Percentiles rank a stretch among this genome's conserved stretches.
Conservation (phyloP, 2,888 invertebrate genomes). For the Oscheius myriophilus region DNA sequence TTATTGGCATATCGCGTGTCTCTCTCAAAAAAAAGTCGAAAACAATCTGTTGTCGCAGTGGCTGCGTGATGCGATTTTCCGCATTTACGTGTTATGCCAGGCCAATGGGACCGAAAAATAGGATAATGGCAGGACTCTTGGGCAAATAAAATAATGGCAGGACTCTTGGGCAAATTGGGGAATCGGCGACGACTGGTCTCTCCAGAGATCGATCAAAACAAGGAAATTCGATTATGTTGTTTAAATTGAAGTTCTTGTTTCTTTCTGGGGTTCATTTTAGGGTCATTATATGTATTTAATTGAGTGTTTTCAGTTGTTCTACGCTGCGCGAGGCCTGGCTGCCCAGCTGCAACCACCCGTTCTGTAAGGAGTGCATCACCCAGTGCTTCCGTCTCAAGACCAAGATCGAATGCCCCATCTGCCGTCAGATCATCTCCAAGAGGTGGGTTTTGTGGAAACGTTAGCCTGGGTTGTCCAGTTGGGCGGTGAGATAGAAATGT, state of each 20-base stretch:
- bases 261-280: background rate
- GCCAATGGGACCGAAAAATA: background rate
- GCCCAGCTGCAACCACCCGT: constrained; percentile 49
- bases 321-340: constrained; percentile 47
- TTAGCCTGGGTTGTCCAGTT: too few species aligned
- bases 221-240: background rate
- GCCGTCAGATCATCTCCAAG: constrained; percentile 43
- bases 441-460: constrained; percentile 31
- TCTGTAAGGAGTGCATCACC: constrained; percentile 44
- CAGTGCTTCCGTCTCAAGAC: constrained; percentile 32
- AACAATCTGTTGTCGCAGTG: too few species aligned
- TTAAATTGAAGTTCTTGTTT: background rate
- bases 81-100: background rate
- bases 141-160: too few species aligned
- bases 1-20: too few species aligned
- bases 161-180: background rate
- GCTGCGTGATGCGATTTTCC: too few species aligned
- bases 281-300: background rate
- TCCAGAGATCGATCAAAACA: background rate
- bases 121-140: background rate
- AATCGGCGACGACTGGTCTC: background rate
- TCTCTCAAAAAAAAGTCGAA: too few species aligned
- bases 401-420: constrained; percentile 48
- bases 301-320: constrained; percentile 43
- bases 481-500: too few species aligned